These are phyloP conservation scores for Drosophila erecta DNA, from an alignment of 1,140 invertebrate genomes.

Conservation along the genomic window DNA sequence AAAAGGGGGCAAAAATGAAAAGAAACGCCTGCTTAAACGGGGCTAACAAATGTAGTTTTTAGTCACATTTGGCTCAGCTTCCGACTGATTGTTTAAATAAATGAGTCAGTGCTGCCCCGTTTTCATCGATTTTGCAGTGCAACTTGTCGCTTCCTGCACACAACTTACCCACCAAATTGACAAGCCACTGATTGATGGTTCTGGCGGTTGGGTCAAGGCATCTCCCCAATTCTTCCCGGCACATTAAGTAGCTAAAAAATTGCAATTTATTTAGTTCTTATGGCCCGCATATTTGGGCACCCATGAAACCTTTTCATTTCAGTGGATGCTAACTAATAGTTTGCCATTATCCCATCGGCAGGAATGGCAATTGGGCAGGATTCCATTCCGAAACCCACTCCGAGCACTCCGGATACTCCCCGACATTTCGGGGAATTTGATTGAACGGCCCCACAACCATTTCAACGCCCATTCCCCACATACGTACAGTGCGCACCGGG, in stretches of 20 bases:
- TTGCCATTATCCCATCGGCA: constrained; percentile 35
- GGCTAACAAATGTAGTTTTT: constrained; percentile 62
- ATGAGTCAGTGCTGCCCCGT: constrained; percentile 9
- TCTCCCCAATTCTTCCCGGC: neutral
- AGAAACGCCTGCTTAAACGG: constrained; percentile 5
- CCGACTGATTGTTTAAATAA: constrained; percentile 68
- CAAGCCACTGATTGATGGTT: constrained; percentile 50
- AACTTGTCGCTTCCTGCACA: constrained; percentile 17
- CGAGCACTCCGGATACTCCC: neutral
- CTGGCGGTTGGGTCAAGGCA: neutral
- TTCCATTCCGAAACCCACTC: neutral
- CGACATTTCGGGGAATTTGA: constrained; percentile 31
- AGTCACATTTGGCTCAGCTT: constrained; percentile 49
- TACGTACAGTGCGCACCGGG: constrained; percentile 15
- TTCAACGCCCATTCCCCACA: constrained; percentile 18
- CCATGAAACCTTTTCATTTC: constrained; percentile 5
- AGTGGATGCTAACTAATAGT: constrained; percentile 33
- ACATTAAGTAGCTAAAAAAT: constrained; percentile 49
- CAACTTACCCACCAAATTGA: constrained; percentile 9
- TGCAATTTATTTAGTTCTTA: constrained; percentile 46
- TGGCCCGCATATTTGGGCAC: constrained; percentile 28
- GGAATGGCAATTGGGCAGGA: neutral
- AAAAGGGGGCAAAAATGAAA: constrained; percentile 6
- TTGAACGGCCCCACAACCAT: constrained; percentile 36
- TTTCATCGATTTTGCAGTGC: constrained; percentile 58